These are phyloP conservation scores for Diaperis boleti DNA, from an alignment of 2,888 invertebrate genomes.

Conservation along the genomic window DNA sequence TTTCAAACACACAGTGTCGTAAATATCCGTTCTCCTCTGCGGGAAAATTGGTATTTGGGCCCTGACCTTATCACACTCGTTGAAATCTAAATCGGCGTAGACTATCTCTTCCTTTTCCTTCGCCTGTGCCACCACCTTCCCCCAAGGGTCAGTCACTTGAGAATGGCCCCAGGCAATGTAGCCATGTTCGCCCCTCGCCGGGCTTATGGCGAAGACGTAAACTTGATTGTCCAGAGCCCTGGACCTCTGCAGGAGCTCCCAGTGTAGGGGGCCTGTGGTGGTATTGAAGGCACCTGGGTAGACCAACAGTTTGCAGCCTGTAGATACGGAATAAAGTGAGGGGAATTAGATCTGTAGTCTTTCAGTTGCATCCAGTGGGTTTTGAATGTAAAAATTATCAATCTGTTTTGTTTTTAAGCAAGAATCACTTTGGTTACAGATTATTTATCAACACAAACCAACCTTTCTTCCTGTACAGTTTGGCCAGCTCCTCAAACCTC, in stretches of 20 bases:
- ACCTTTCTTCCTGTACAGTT: constrained; percentile 70
- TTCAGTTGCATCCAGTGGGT: no score
- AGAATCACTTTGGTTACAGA: no score
- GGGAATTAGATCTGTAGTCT: no score
- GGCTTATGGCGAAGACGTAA: constrained; percentile 87
- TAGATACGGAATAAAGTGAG: no score
- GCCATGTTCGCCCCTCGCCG: constrained; percentile 81
- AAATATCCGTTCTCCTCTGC: constrained; percentile 73
- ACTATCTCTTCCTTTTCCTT: constrained; percentile 79
- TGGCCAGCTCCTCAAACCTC: constrained; percentile 90
- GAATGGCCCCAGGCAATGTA: constrained; percentile 95
- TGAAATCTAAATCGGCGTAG: constrained; percentile 81
- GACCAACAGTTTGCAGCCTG: constrained; percentile 85
- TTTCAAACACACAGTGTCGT: constrained; percentile 68
- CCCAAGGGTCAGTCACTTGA: constrained; percentile 87
- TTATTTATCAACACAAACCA: background rate
- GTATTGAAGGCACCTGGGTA: constrained; percentile 97
- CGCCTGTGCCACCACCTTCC: constrained; percentile 77
- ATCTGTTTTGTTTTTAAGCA: no score
- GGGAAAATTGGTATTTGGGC: constrained; percentile 84
- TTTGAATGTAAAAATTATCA: no score
- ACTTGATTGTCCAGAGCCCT: constrained; percentile 92
- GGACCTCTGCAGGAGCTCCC: constrained; percentile 85
- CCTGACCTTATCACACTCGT: constrained; percentile 79
- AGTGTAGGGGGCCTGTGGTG: constrained; percentile 95